Evolutionary conservation across 2,888 invertebrate genomes (phyloP), one percentile per base, ranked within the genome.

Genomic region (Nomada flava): DNA sequence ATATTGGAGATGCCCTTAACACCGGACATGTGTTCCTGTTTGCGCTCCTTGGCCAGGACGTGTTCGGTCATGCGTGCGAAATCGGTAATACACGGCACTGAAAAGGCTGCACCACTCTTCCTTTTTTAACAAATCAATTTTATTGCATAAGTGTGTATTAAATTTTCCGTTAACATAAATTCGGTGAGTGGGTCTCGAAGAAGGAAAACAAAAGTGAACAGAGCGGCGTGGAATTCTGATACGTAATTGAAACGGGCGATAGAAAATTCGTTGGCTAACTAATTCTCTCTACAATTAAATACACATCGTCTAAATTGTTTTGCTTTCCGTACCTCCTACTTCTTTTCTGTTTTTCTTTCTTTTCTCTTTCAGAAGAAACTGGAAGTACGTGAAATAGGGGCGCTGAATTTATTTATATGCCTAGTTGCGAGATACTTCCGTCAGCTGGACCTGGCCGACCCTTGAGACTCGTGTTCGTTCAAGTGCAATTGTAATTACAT

Each of bases 321-420:
- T 53, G n/a, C n/a, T 53, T 10, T 68, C 23, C 52, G 55, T 18
- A 13, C 13, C n/a, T 3, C 2, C n/a, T 26, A 26, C 26, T 9
- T 36, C 36, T 50, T 15, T 18, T 47, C 53, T 18, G 4, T 9
- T 47, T 57, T 47, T 47, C 23, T 73, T 23, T 55, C 15, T 1
- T 62, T 57, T 55, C 20, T 50, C 29, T 55, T 76, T 69, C 77
- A 91, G 90, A 84, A 76, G 23, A 76, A 68, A 9, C 94, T 89
- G 60, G 95, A 90, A 94, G 94, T 88, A 84, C 89, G 92, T 73
- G 92, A 94, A 59, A 95, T 95, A 63, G 93, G 94, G 65, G 95
- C 96, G 11, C 92, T 97, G 57, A 97, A 97, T 94, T 94, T 97
- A 69, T 95, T 96, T 89, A 97, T 97, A 91, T 97, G 97, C 92